A percentile compares a stretch with the other conserved stretches of the same genome.
Conservation (phyloP, 2,888 invertebrate genomes). For the Morinoia aosen region DNA sequence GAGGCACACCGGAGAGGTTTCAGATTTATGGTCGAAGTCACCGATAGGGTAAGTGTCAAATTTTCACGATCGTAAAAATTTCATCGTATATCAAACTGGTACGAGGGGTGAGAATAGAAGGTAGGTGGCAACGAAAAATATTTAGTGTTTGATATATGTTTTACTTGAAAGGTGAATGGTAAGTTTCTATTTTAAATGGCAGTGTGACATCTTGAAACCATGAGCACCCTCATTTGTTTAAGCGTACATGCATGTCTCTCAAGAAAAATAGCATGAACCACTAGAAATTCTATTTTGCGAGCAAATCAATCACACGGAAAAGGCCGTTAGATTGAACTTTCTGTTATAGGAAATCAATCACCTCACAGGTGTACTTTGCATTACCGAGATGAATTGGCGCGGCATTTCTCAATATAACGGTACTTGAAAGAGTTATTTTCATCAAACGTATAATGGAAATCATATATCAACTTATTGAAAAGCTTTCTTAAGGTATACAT, state of each 20-base stretch:
- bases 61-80: background rate
- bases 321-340: background rate
- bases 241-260: too few relatives aligned
- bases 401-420: background rate
- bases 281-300: background rate
- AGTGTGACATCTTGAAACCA: too few relatives aligned
- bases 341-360: background rate
- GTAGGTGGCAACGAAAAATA: background rate
- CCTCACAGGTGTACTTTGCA: background rate
- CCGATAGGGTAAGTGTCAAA: conserved; percentile 35
- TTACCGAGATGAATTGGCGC: background rate
- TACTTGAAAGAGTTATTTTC: background rate
- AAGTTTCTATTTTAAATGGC: background rate
- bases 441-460: background rate
- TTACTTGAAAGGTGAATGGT: background rate
- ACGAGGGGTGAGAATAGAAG: background rate
- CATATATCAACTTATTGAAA: too few relatives aligned
- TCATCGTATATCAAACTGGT: background rate
- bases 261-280: background rate
- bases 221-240: too few relatives aligned
- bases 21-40: conserved; percentile 53
- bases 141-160: background rate
- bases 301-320: background rate
- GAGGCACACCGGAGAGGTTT: conserved; percentile 43
- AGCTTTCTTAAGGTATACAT: too few relatives aligned